These are phyloP conservation scores for Rhodeus uyekii DNA, from an alignment of 2,797 vertebrate genomes.

Conservation along the genomic window DNA sequence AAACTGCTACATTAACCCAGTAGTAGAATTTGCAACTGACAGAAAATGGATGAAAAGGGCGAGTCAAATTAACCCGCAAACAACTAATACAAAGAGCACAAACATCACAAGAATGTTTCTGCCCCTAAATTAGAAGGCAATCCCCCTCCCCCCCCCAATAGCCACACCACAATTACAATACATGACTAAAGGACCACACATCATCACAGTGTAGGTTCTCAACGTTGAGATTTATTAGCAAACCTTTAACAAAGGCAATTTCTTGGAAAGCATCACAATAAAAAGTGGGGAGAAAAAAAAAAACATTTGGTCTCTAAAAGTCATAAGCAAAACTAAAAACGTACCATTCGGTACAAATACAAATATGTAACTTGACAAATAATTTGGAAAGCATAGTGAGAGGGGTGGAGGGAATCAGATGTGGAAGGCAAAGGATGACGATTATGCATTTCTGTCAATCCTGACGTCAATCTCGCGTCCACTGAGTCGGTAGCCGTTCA, in stretches of 20 bases:
- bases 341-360: slow-evolving; percentile 58
- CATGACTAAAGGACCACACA: not conserved
- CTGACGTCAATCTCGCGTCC: slow-evolving; percentile 96
- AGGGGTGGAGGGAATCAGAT: slow-evolving; percentile 35
- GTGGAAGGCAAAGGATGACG: slow-evolving; percentile 43
- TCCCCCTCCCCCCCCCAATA: too few species aligned
- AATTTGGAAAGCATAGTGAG: slow-evolving; percentile 47
- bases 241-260: slow-evolving; percentile 71
- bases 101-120: too few species aligned
- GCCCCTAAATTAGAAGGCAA: too few species aligned
- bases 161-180: too few species aligned
- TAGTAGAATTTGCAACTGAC: too few species aligned
- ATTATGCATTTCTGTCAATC: slow-evolving; percentile 93
- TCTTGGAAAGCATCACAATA: slow-evolving; percentile 61
- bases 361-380: slow-evolving; percentile 62
- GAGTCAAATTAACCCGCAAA: too few species aligned
- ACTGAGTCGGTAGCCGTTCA: slow-evolving; percentile 93
- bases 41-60: too few species aligned
- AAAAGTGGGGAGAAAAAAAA: slow-evolving; percentile 47
- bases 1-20: too few species aligned
- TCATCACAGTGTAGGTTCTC: not conserved
- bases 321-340: slow-evolving; percentile 68
- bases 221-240: slow-evolving; percentile 78
- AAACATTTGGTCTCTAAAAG: slow-evolving; percentile 77
- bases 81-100: too few species aligned